Evolutionary conservation across 2,113 vertebrate genomes (phyloP).

Genomic region (Chitala chitala): DNA sequence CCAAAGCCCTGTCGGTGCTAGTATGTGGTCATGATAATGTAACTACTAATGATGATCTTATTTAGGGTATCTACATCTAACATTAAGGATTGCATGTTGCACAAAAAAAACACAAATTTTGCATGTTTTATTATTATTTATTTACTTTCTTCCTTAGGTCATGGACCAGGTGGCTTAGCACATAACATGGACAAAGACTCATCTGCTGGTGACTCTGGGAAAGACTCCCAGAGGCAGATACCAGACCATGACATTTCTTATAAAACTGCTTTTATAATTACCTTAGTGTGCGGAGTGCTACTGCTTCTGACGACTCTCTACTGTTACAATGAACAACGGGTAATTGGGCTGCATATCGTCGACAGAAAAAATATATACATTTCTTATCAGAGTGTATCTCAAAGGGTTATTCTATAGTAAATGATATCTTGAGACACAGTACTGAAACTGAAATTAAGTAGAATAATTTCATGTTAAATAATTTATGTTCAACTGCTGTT

Average conservation of each 20-base stretch:
- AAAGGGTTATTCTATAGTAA: background rate
- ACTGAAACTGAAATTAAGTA: background rate
- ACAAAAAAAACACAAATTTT: background rate
- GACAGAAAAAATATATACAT: background rate
- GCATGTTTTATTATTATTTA: background rate
- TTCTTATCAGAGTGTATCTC: background rate
- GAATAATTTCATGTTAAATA: no score
- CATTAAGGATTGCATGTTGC: background rate
- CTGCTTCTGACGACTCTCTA: conserved; percentile 23
- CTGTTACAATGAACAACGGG: conserved; percentile 28
- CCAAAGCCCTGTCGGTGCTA: no score
- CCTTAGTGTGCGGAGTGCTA: conserved; percentile 27
- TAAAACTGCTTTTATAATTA: conserved; percentile 17
- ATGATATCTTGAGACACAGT: background rate
- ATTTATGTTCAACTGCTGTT: no score
- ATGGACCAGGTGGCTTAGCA: background rate
- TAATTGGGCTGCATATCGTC: conserved; percentile 5
- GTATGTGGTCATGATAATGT: no score
- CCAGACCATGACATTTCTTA: background rate
- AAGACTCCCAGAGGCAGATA: conserved; percentile 9
- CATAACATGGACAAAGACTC: background rate
- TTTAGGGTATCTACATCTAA: no score
- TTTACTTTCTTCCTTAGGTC: conserved; percentile 4
- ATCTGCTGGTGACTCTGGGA: background rate
- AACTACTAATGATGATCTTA: no score